A percentile compares a stretch with the other conserved stretches of the same genome.
phyloP scores from a whole-genome alignment of 2,797 vertebrate species.

The Limnodromus scolopaceus region DNA sequence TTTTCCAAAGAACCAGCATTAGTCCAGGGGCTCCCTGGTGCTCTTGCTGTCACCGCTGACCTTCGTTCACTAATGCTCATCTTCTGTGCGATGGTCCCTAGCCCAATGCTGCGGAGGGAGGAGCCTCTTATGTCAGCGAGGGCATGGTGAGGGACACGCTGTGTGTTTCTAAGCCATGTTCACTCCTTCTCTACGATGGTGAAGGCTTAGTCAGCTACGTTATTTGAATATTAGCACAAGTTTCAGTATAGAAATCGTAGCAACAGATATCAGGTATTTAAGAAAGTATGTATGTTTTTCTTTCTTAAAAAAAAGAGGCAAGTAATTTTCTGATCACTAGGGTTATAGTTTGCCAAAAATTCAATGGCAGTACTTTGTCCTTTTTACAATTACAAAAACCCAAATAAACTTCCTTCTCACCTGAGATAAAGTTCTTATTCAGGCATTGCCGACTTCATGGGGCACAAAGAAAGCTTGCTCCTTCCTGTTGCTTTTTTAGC shows the following conservation, averaged over 20 bases:
- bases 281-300: neutral
- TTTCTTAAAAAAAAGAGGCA: neutral
- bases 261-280: neutral
- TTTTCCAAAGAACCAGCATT: neutral
- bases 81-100: neutral
- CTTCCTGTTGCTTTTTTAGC: neutral
- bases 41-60: neutral
- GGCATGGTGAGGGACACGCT: neutral
- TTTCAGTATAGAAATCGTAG: neutral
- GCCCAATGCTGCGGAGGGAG: neutral
- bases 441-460: neutral
- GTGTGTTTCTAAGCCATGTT: neutral
- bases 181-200: neutral
- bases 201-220: neutral
- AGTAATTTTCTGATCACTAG: neutral
- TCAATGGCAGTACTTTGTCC: rapidly evolving
- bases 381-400: neutral
- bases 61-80: rapidly evolving
- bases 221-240: neutral
- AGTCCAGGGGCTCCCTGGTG: neutral
- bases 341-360: neutral
- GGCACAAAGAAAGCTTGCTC: neutral
- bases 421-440: neutral
- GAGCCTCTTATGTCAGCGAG: rapidly evolving
- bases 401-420: neutral